Base-by-base conservation (phyloP, 2,113 vertebrate species). In the Lates calcarifer region DNA sequence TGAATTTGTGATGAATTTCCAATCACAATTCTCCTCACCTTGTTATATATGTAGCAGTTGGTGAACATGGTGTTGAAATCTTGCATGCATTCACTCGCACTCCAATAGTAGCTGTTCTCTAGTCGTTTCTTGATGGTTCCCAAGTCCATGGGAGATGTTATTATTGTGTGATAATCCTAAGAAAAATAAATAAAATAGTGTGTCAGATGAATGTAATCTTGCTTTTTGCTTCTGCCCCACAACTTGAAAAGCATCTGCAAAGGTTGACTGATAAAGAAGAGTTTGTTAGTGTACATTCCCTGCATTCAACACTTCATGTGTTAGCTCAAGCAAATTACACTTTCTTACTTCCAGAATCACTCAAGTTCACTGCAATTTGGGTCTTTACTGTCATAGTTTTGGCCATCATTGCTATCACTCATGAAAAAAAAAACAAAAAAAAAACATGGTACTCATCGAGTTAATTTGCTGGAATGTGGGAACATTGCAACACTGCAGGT, bases 31-130 rank as follows among this genome's bases (percentile, higher is more conserved):
- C 37, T 39, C 26, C 64, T 94, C 87, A 99, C 98, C 98, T 99
- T 99, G 93, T 99, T 99, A 57, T 99, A 99, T 64, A 99, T 97
- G 89, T 99, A 99, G 90, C 98, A 99, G 71, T 99, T 99, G 88
- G 97, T 99, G 94, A 99, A 99, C 98, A 99, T 99, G 88, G 97
- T 98, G 94, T 99, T 98, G 95, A 99, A 98, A 89, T 99, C 98
- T 75, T 98, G 97, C 97, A 99, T 96, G 74, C 98, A 99, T 86
- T 99, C 98, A 45, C 95, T 97, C 0, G 98, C 97, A 24, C 97
- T 98, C 96, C 95, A 96, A 22, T 99, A 99, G 67, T 98, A 99
- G 74, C 95, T 97, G 75, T 97, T 98, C 80, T 99, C 97, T 39
- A 99, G 94, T 12, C 98, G 94, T 89, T 97, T 97, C 94, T 98